Conservation (phyloP, 2,113 vertebrate genomes). For the Lethenteron camtschaticum region DNA sequence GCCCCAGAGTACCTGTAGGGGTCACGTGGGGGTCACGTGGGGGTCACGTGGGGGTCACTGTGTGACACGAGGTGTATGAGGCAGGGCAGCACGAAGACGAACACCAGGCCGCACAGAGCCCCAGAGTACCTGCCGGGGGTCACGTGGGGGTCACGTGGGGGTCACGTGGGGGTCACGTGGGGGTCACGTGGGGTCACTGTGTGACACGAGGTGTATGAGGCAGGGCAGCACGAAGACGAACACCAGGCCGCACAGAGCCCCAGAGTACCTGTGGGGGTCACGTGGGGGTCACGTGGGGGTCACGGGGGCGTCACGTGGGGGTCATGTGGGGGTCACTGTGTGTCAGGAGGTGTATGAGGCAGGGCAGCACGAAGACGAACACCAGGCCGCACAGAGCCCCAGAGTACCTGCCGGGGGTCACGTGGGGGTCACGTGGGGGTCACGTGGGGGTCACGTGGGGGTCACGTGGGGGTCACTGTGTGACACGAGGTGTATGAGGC, state of each 20-base stretch:
- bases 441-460: not conserved
- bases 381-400: too few species aligned
- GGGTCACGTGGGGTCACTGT: too few species aligned
- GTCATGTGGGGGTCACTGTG: too few species aligned
- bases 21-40: not conserved
- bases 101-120: slow-evolving; percentile 61
- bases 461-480: slow-evolving; percentile 11
- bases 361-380: too few species aligned
- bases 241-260: slow-evolving; percentile 66
- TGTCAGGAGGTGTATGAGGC: too few species aligned
- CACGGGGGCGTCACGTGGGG: too few species aligned
- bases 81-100: slow-evolving; percentile 71
- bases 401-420: too few species aligned
- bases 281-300: too few species aligned
- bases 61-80: slow-evolving; percentile 34
- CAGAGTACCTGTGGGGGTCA: slow-evolving; percentile 51
- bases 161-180: too few species aligned
- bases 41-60: not conserved
- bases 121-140: slow-evolving; percentile 51
- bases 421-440: not conserved
- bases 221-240: slow-evolving; percentile 75
- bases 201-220: slow-evolving; percentile 55
- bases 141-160: not conserved
- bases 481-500: slow-evolving; percentile 53
- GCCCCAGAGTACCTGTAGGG: slow-evolving; percentile 64